Percentiles rank a stretch among this genome's conserved stretches.
Evolutionary conservation across 92 coral and sea anemone species (phyloP).

Genomic region (Virgularia gustaviana): DNA sequence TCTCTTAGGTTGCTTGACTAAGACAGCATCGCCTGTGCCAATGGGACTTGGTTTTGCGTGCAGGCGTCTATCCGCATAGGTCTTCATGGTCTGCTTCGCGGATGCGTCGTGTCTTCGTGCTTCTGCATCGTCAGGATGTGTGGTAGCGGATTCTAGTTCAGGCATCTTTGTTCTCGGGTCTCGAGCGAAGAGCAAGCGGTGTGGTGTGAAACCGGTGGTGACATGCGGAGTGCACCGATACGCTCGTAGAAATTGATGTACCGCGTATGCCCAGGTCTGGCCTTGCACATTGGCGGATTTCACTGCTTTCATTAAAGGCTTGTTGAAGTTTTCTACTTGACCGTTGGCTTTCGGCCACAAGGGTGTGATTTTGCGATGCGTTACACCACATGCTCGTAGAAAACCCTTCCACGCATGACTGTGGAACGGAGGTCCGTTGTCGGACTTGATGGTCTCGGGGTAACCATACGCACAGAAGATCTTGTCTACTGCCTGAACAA

Average conservation of each 20-base stretch:
- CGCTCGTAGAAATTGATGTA: slow-evolving; percentile 35
- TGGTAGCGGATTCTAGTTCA: slow-evolving; percentile 16
- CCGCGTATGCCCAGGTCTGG: neutral
- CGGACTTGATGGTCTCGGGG: slow-evolving; percentile 38
- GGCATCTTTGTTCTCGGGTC: slow-evolving; percentile 40
- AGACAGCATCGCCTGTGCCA: neutral
- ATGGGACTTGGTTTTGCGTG: slow-evolving; percentile 2
- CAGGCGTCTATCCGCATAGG: slow-evolving; percentile 27
- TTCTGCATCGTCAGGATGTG: slow-evolving; percentile 33
- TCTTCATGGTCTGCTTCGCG: slow-evolving; percentile 34
- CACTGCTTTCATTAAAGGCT: slow-evolving; percentile 20
- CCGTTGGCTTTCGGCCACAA: slow-evolving; percentile 15
- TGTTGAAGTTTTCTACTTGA: slow-evolving; percentile 10
- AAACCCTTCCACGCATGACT: slow-evolving; percentile 36
- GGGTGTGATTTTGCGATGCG: slow-evolving; percentile 13
- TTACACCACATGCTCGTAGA: slow-evolving; percentile 12
- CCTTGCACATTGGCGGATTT: slow-evolving; percentile 14
- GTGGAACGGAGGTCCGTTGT: slow-evolving; percentile 45
- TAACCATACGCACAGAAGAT: slow-evolving; percentile 22
- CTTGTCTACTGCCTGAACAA: slow-evolving; percentile 28
- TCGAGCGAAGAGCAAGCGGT: slow-evolving; percentile 28
- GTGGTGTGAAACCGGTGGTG: slow-evolving; percentile 30
- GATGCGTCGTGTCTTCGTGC: slow-evolving; percentile 25
- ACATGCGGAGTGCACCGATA: slow-evolving; percentile 38
- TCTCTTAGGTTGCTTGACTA: slow-evolving; percentile 21